Evolutionary conservation across 2,113 vertebrate genomes (phyloP).

Genomic region (Ctenodactylus gundi): DNA sequence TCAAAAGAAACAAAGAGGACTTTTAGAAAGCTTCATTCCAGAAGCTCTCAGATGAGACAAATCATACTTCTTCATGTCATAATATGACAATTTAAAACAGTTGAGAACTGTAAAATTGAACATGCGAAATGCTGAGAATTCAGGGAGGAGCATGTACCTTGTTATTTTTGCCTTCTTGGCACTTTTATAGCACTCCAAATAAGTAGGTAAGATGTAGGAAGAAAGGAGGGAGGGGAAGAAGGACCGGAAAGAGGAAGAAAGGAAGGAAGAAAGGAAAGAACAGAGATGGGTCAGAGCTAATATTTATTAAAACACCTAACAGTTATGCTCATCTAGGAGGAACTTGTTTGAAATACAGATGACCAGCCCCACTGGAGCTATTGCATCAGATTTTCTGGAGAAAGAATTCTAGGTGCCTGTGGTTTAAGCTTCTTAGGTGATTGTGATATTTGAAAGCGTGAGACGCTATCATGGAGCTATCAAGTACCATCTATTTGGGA

Average conservation of each 20-base stretch:
- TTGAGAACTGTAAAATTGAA: background rate
- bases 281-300: background rate
- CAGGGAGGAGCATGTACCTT: background rate
- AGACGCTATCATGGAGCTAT: conserved; percentile 21
- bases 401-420: background rate
- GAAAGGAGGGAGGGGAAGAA: background rate
- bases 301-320: background rate
- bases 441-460: background rate
- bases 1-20: background rate
- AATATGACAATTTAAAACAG: background rate
- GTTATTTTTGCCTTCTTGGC: background rate
- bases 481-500: background rate
- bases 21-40: background rate
- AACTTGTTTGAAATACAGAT: background rate
- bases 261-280: background rate
- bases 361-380: background rate
- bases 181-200: background rate
- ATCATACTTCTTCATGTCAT: background rate
- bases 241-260: too few relatives aligned
- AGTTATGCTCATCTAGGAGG: background rate
- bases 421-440: conserved; percentile 32
- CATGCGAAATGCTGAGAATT: background rate
- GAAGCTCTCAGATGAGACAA: conserved; percentile 5
- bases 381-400: background rate
- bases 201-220: background rate